These are phyloP conservation scores for Lophura swinhoii DNA, from an alignment of 2,797 vertebrate genomes.

Conservation along the genomic window DNA sequence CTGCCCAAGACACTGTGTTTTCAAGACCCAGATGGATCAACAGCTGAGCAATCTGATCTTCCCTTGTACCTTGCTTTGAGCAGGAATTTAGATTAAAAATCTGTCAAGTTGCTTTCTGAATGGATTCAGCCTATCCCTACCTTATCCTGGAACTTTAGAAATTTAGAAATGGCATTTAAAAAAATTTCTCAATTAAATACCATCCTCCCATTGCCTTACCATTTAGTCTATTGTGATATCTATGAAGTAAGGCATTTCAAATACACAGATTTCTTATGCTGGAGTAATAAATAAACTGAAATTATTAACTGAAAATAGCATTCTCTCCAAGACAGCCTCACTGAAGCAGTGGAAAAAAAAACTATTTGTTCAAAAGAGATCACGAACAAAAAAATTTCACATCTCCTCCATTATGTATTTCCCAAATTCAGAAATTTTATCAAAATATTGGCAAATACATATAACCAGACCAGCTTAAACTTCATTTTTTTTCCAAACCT, in stretches of 20 bases:
- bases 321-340: background rate
- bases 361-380: background rate
- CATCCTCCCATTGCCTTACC: conserved; percentile 1
- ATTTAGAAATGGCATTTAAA: conserved; percentile 4
- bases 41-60: background rate
- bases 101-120: background rate
- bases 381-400: background rate
- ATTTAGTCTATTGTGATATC: conserved; percentile 28
- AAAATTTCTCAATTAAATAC: background rate
- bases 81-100: background rate
- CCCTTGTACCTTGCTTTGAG: background rate
- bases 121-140: background rate
- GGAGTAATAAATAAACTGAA: conserved; percentile 58
- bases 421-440: background rate
- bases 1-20: background rate
- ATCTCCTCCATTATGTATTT: background rate
- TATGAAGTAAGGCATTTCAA: conserved; percentile 15
- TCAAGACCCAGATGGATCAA: background rate
- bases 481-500: background rate
- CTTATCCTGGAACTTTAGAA: conserved; percentile 10
- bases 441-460: conserved; percentile 14
- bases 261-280: conserved; percentile 22
- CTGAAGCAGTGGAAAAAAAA: background rate
- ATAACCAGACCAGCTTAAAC: background rate
- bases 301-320: conserved; percentile 28